Percentiles rank a stretch among this genome's conserved stretches.
These are phyloP conservation scores for Aleiodes alternator DNA, from an alignment of 2,888 invertebrate species.

Conservation along the genomic window DNA sequence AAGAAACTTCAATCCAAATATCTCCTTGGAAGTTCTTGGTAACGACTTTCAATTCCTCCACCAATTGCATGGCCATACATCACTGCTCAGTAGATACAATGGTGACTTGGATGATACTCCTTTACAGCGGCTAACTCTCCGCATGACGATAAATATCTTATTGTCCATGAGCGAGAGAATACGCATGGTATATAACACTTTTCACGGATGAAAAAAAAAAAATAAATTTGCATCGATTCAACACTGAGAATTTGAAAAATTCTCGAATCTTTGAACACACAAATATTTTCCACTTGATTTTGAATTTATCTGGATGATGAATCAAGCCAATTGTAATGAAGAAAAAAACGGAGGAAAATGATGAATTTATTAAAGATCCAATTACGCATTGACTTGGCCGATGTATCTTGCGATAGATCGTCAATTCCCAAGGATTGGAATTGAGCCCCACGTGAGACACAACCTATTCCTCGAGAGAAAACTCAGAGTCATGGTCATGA, in stretches of 20 bases:
- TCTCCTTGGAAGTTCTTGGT: conserved; percentile 63
- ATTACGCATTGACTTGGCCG: conserved; percentile 55
- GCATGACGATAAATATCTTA: conserved; percentile 72
- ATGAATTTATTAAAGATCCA: conserved; percentile 59
- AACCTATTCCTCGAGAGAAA: conserved; percentile 43
- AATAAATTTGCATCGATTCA: too few relatives aligned
- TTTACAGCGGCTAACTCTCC: conserved; percentile 47
- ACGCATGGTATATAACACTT: conserved; percentile 37
- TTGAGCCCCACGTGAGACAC: too few relatives aligned
- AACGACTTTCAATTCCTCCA: conserved; percentile 74
- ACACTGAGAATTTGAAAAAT: too few relatives aligned
- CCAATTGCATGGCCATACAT: conserved; percentile 73
- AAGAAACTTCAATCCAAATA: conserved; percentile 69
- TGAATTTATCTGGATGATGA: too few relatives aligned
- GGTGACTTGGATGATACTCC: conserved; percentile 60
- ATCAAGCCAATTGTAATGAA: neutral
- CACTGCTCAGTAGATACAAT: conserved; percentile 72
- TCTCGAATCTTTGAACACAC: too few relatives aligned
- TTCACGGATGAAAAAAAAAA: neutral
- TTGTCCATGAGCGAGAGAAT: conserved; percentile 62
- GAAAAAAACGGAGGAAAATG: conserved; percentile 41
- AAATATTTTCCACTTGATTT: too few relatives aligned
- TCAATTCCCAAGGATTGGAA: too few relatives aligned
- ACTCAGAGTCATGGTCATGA: conserved; percentile 39
- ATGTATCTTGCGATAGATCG: conserved; percentile 56